Evolutionary conservation across 2,797 vertebrate genomes (phyloP), one percentile per base, ranked within the genome.

Genomic region (Tokudaia tokunoshimensis): DNA sequence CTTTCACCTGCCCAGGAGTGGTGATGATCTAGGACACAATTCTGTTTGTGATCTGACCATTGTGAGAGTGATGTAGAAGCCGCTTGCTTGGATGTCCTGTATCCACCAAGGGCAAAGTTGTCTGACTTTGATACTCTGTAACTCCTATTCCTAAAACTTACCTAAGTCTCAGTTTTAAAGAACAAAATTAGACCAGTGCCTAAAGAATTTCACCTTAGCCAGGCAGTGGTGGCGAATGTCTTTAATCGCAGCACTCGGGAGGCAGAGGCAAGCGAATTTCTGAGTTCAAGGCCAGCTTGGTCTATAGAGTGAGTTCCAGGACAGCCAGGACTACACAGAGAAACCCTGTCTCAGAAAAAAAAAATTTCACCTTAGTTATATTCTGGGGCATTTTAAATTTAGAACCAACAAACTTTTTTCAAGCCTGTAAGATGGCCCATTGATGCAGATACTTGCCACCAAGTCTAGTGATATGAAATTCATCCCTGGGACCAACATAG

Each of bases 41-140:
- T 8, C 0, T 65, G 20, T 1, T 17, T 26, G 4, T 6, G 6
- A 47, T 0, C 0, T 10, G 55, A 44, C 13, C 2, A 0, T 1
- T 19, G 26, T 24, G 44, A 4, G 4, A 3, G 1, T 19, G n/a
- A 1, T 20, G 0, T 5, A 9, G 67, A n/a, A 47, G 63, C 87
- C 10, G 2, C 44, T 20, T 55, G 7, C 75, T 20, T 5, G 1
- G 29, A 11, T 22, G 13, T 29, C 50, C 31, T 11, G 29, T 50
- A 34, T 26, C 47, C 79, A 37, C 31, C 19, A 85, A 67, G 9
- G 22, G 19, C 63, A 85, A 50, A 50, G 63, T 44, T 5, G 12
- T 24, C 86, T 26, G 47, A 1, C 47, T 57, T 75, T 75, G 57
- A 65, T 37, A 13, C 0, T 0, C 0, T 37, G 10, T 24, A 1